These are phyloP conservation scores for Crotophaga sulcirostris DNA, from an alignment of 2,113 vertebrate species.

Conservation along the genomic window DNA sequence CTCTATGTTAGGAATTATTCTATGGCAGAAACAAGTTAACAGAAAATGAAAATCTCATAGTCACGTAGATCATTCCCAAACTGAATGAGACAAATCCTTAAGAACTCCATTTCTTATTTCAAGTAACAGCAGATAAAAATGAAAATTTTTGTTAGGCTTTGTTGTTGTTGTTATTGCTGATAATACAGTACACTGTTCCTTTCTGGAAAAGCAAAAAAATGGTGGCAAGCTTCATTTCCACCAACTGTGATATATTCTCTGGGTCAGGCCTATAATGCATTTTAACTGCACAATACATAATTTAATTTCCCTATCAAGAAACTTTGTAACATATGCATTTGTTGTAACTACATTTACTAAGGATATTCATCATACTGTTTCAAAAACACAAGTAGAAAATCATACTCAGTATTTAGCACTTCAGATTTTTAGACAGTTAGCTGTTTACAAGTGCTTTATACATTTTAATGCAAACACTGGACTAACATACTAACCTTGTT, in stretches of 20 bases:
- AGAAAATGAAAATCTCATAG: neutral
- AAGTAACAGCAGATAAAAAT: neutral
- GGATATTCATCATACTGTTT: neutral
- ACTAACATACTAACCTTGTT: neutral
- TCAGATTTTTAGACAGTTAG: neutral
- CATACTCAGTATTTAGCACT: neutral
- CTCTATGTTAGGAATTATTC: neutral
- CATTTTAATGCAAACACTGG: neutral
- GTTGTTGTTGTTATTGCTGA: neutral
- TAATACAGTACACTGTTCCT: neutral
- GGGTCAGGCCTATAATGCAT: slow-evolving; percentile 1
- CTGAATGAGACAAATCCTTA: neutral
- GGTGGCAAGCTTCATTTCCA: neutral
- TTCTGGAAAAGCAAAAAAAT: slow-evolving; percentile 26
- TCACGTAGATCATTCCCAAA: neutral
- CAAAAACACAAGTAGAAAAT: neutral
- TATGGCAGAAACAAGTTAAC: neutral
- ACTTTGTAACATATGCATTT: slow-evolving; percentile 43
- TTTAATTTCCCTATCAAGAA: slow-evolving; percentile 66
- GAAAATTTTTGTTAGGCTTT: neutral
- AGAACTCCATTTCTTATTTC: neutral
- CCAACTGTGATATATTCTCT: neutral
- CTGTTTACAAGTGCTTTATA: neutral
- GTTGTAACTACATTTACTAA: slow-evolving; percentile 29
- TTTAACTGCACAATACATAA: slow-evolving; percentile 33